Evolutionary conservation across 2,888 invertebrate species (phyloP), one percentile per base, ranked within the genome.

Genomic region (Rhynchonema sp.): DNA sequence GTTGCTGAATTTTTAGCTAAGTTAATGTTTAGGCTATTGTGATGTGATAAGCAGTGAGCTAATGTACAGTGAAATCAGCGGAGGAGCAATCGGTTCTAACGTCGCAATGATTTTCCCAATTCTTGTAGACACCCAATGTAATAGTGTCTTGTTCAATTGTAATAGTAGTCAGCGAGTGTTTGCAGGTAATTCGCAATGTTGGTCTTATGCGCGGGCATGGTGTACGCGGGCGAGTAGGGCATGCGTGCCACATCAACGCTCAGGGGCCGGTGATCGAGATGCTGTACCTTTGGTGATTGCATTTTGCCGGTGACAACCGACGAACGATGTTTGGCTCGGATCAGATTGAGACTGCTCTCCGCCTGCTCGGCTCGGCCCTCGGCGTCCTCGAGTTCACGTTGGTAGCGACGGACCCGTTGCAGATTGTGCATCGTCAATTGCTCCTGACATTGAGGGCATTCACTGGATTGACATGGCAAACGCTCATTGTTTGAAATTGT

Each of bases 331-430:
- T 94, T 92, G 80, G 92, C 89, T 73, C 92, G 85, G 80, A 92
- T 90, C 77, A 92, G 81, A 70, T 85, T 84, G 76, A 92, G 82
- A 78, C 86, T 90, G 81, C 86, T 86, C 79, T 92, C 91, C 69
- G 91, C 91, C 69, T 82, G 62, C 72, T 92, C 91, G 70, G 91
- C 91, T 70, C 92, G 86, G 77, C 91, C 91, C 77, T 94, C 92
- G 67, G 92, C 92, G 59, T 92, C 91, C 61, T 94, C 92, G 75
- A 94, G 79, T 79, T 94, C 92, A 72, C 92, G 84, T 78, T 94
- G 92, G 90, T 92, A 92, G 79, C 91, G 85, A 77, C 92, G 88
- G 69, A 91, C 91, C 75, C 92, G 83, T 75, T 89, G 89, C 70
- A 92, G 85, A 78, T 84, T 87, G 78, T 88, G 88, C 70, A 71